phyloP scores from a whole-genome alignment of 1,140 invertebrate species.

The Asobara japonica region DNA sequence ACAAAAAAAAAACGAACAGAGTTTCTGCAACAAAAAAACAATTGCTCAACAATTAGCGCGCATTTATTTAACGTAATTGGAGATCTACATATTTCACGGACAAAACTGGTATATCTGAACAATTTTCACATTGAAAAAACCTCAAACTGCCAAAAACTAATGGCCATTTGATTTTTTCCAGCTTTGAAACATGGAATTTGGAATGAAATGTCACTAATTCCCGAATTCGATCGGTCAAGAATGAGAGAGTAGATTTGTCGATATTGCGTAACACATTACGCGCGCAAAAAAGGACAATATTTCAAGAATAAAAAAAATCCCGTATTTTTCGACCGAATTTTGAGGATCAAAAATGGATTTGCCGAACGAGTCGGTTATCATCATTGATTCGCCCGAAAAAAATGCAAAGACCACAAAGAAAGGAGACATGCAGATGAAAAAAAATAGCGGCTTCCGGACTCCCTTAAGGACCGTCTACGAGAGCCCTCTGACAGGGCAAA shows the following conservation, averaged over 20 bases:
- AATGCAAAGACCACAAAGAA: not conserved
- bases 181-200: no score
- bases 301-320: no score
- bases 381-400: conserved; percentile 20
- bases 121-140: not conserved
- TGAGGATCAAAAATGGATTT: conserved; percentile 16
- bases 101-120: conserved; percentile 3
- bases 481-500: conserved; percentile 10
- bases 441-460: not conserved
- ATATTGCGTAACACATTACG: no score
- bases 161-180: not conserved
- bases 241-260: not conserved
- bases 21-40: no score
- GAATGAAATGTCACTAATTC: no score
- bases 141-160: not conserved
- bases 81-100: no score
- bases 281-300: no score
- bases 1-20: no score
- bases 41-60: no score
- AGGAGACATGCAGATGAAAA: not conserved
- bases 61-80: no score
- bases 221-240: not conserved
- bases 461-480: conserved; percentile 15
- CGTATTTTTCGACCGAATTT: not conserved
- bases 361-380: conserved; percentile 22